phyloP scores from a whole-genome alignment of 1,140 invertebrate genomes.

The Campoletis sonorensis region DNA sequence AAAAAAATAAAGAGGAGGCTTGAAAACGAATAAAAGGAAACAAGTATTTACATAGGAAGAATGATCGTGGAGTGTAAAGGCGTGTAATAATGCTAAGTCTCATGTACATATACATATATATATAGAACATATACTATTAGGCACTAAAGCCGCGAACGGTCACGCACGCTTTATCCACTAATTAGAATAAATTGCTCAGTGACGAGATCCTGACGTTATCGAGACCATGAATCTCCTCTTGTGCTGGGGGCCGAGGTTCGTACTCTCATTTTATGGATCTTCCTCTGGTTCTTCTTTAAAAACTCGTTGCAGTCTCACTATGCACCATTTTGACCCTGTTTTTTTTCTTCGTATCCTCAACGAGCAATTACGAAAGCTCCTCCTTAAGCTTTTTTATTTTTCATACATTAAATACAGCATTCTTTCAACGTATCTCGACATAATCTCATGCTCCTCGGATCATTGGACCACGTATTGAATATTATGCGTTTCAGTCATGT shows the following conservation, averaged over 20 bases:
- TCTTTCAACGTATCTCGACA: too few relatives aligned
- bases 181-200: slow-evolving; percentile 40
- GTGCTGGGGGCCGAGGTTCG: not conserved
- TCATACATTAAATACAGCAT: not conserved
- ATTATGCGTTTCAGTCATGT: too few relatives aligned
- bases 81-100: slow-evolving; percentile 21
- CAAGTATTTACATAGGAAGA: slow-evolving; percentile 15
- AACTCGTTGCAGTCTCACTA: not conserved
- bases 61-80: slow-evolving; percentile 9
- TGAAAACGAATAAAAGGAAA: not conserved
- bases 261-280: not conserved
- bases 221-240: slow-evolving; percentile 6
- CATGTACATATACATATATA: not conserved
- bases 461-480: too few relatives aligned
- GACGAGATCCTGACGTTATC: slow-evolving; percentile 36
- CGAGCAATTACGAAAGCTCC: not conserved
- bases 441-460: too few relatives aligned
- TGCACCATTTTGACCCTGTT: not conserved
- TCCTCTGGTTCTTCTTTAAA: not conserved
- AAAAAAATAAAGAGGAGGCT: not conserved
- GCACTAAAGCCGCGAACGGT: slow-evolving; percentile 23
- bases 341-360: slow-evolving; percentile 1
- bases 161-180: slow-evolving; percentile 38
- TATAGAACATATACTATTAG: not conserved
- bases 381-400: not conserved